phyloP scores from a whole-genome alignment of 2,797 vertebrate genomes.

The Pseudochirops cupreus region DNA sequence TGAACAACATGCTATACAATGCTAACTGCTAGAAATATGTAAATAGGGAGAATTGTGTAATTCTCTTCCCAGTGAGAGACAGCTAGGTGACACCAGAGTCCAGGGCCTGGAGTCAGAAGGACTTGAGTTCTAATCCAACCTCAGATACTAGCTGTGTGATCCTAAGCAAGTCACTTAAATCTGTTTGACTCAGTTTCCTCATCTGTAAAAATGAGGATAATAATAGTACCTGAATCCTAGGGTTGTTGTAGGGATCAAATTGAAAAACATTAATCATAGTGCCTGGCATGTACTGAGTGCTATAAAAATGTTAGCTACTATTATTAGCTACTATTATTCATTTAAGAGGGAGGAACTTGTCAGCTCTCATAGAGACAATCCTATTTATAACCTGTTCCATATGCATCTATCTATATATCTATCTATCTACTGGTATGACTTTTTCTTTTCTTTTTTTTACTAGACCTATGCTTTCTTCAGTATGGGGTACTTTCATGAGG shows the following conservation, averaged over 20 bases:
- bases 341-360: not conserved
- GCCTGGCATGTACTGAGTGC: no score
- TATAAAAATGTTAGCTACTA: not conserved
- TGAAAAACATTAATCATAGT: no score
- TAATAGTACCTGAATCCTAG: not conserved
- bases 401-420: no score
- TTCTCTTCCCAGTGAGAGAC: not conserved
- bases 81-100: not conserved
- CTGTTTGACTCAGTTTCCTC: not conserved
- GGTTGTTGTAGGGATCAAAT: not conserved
- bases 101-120: not conserved
- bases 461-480: not conserved
- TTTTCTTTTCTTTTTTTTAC: not conserved
- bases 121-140: not conserved
- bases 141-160: not conserved
- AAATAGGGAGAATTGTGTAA: not conserved
- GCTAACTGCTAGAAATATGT: not conserved
- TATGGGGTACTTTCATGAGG: not conserved
- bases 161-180: not conserved
- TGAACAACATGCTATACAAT: not conserved
- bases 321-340: not conserved
- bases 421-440: not conserved
- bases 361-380: not conserved
- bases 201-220: not conserved
- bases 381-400: not conserved